Percentiles rank a stretch among this genome's conserved stretches.
Conservation (phyloP, 2,888 invertebrate species). For the Anaspis maculata region DNA sequence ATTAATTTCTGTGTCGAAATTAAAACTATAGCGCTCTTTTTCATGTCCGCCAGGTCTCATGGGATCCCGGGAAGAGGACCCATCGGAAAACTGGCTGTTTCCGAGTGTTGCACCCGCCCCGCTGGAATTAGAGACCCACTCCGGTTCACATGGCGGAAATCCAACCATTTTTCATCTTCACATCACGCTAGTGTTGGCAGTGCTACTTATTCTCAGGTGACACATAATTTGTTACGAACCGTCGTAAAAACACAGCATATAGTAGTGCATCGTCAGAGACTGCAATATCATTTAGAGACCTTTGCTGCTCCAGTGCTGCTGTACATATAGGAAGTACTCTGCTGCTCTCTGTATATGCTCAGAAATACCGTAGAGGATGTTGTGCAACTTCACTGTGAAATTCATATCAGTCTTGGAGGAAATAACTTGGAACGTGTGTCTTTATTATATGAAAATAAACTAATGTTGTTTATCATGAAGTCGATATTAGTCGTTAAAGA, state of each 20-base stretch:
- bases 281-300: neutral
- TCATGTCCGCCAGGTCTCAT: conserved; percentile 18
- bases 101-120: conserved; percentile 36
- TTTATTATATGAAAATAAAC: too few species aligned
- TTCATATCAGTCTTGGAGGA: too few species aligned
- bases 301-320: too few species aligned
- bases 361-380: too few species aligned
- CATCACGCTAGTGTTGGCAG: conserved; percentile 18
- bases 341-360: too few species aligned
- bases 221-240: conserved; percentile 21
- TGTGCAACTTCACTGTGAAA: too few species aligned
- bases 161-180: conserved; percentile 18
- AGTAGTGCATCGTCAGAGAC: conserved; percentile 1
- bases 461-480: too few species aligned
- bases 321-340: too few species aligned
- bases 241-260: conserved; percentile 9
- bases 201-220: conserved; percentile 30
- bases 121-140: conserved; percentile 34
- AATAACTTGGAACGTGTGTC: too few species aligned
- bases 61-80: conserved; percentile 23
- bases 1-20: too few species aligned
- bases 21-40: conserved; percentile 4
- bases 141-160: conserved; percentile 17
- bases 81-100: conserved; percentile 34
- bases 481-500: too few species aligned